phyloP scores from a whole-genome alignment of 2,888 invertebrate genomes.

The Oxytorus armatus region DNA sequence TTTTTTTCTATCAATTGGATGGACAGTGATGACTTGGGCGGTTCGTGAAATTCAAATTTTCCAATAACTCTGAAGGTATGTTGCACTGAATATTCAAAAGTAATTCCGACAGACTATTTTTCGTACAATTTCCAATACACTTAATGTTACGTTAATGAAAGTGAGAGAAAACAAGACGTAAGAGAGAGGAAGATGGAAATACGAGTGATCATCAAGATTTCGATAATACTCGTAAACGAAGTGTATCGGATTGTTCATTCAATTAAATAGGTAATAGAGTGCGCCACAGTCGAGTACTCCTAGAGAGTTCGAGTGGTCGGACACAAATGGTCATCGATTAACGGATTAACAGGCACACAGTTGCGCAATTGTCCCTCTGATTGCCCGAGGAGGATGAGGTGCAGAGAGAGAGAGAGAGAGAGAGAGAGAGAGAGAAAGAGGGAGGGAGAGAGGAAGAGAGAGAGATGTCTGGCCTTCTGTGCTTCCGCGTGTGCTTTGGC shows the following conservation, averaged over 20 bases:
- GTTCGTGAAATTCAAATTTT: too few relatives aligned
- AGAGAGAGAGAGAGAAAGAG: conserved; percentile 33
- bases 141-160: too few relatives aligned
- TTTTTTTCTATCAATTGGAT: too few relatives aligned
- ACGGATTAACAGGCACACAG: conserved; percentile 62
- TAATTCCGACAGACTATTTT: too few relatives aligned
- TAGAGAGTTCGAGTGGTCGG: conserved; percentile 53
- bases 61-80: too few relatives aligned
- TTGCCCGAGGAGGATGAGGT: conserved; percentile 43
- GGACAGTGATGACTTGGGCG: too few relatives aligned
- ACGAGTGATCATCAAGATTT: conserved; percentile 10
- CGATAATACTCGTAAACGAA: conserved; percentile 10
- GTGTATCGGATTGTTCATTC: conserved; percentile 36
- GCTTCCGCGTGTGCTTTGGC: conserved; percentile 36
- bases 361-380: conserved; percentile 56
- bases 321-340: conserved; percentile 67
- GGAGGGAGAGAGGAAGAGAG: conserved; percentile 33
- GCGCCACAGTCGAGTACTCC: conserved; percentile 30
- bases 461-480: conserved; percentile 24
- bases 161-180: background rate
- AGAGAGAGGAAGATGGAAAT: background rate
- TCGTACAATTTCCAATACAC: too few relatives aligned
- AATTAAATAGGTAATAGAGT: conserved; percentile 61
- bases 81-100: too few relatives aligned
- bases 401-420: conserved; percentile 43